These are phyloP conservation scores for Brachypodius melanocephalos DNA, from an alignment of 2,113 vertebrate genomes.

Conservation along the genomic window DNA sequence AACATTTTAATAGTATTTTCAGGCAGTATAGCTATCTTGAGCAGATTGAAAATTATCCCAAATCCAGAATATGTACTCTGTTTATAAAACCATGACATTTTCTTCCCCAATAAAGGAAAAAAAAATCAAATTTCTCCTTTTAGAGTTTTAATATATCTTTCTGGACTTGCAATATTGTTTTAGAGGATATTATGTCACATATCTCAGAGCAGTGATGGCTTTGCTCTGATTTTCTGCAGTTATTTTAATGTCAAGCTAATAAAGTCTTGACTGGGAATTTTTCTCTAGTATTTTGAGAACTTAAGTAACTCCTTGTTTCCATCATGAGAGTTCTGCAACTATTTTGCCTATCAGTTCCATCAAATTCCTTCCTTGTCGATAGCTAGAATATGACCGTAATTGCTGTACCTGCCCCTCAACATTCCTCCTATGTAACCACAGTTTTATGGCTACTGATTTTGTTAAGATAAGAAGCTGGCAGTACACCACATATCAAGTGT, in stretches of 20 bases:
- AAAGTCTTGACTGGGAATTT: neutral
- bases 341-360: neutral
- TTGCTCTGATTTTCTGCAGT: neutral
- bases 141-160: neutral
- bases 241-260: neutral
- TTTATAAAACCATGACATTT: neutral
- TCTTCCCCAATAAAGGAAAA: neutral
- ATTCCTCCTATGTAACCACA: neutral
- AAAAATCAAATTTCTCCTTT: neutral
- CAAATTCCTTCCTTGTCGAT: neutral
- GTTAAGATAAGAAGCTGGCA: neutral
- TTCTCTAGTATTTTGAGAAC: neutral
- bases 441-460: neutral
- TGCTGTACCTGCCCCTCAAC: slow-evolving; percentile 20
- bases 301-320: neutral
- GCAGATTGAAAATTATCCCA: neutral
- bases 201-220: neutral
- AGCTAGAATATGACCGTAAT: neutral
- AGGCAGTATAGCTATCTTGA: neutral
- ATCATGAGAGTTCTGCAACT: neutral
- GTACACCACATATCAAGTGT: neutral
- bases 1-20: neutral
- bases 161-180: neutral
- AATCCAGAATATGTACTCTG: neutral
- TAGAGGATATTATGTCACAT: neutral